Base-by-base conservation (phyloP, 2,888 invertebrate genomes). In the Caenorhabditis doughertyi region DNA sequence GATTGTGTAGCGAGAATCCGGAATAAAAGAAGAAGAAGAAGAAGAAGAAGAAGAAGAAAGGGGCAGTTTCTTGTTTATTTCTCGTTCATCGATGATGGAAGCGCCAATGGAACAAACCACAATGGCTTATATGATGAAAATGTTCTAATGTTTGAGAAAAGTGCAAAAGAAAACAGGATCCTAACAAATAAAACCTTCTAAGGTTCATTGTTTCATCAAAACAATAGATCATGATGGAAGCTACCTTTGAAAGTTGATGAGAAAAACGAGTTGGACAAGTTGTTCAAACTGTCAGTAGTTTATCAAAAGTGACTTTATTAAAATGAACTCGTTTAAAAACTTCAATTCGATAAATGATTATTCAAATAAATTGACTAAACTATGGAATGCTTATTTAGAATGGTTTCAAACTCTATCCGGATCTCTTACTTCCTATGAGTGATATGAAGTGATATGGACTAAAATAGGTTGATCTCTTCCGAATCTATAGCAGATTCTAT, bases 401-500 rank as follows among this genome's bases (percentile, higher is more conserved):
- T 85, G 67, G 7, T 58, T 11, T 8, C 73, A 84, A 68, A 89
- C 84, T 51, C 87, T 62, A 18, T 67, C 55, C 1, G 89, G 88
- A 64, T 87, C 84, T 25, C 88, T 89, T 67, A 86, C 81, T n/a
- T 60, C 51, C 1, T 87, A 84, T 4, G 87, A 86, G 29, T 89
- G 84, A 68, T 84, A 88, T 44, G 84, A 84, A 23, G 88, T 84
- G 29, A 89, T 85, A 44, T 89, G 85, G 8, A 82, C 83, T 25
- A 82, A 64, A 55, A 89, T 89, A 13, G 84, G 72, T 76, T 88
- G 88, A 51, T 89, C 89, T 32, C 89, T 89, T 4, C 86, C 89
- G 68, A 89, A 88, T 51, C 89, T 85, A 67, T 89, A 89, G 51
- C 89, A 89, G 18, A 89, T 79, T 79, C 89, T 89, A 77, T 89